A percentile compares a stretch with the other conserved stretches of the same genome.
phyloP scores from a whole-genome alignment of 2,888 invertebrate species.

The Agrochola lota region DNA sequence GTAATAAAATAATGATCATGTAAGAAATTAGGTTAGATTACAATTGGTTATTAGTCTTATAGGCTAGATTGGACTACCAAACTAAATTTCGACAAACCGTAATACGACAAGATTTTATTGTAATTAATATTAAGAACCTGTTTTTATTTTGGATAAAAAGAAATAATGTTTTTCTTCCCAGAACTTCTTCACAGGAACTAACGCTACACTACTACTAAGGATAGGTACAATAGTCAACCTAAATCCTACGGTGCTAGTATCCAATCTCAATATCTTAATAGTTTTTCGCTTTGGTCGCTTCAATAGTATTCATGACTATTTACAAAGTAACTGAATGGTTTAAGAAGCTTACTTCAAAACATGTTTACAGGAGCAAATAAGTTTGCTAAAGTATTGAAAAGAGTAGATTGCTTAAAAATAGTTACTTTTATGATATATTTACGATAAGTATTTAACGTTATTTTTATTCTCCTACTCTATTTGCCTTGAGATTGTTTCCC shows the following conservation, averaged over 20 bases:
- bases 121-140: no score
- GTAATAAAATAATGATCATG: no score
- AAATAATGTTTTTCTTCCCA: not conserved
- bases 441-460: not conserved
- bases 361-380: not conserved
- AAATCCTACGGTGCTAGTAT: not conserved
- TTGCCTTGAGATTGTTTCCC: not conserved
- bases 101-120: no score
- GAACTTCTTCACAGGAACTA: not conserved
- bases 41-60: no score
- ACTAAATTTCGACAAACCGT: no score
- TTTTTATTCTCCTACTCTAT: not conserved
- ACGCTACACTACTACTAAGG: no score
- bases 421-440: no score
- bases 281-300: not conserved
- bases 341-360: not conserved
- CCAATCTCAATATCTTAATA: not conserved
- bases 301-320: conserved; percentile 5
- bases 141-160: no score
- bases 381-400: not conserved
- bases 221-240: not conserved
- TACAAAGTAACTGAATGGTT: not conserved
- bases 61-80: no score
- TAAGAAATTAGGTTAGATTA: no score
- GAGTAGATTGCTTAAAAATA: no score